Percentiles rank a stretch among this genome's conserved stretches.
Evolutionary conservation across 2,888 invertebrate species (phyloP).

Genomic region (Odontothrips loti): DNA sequence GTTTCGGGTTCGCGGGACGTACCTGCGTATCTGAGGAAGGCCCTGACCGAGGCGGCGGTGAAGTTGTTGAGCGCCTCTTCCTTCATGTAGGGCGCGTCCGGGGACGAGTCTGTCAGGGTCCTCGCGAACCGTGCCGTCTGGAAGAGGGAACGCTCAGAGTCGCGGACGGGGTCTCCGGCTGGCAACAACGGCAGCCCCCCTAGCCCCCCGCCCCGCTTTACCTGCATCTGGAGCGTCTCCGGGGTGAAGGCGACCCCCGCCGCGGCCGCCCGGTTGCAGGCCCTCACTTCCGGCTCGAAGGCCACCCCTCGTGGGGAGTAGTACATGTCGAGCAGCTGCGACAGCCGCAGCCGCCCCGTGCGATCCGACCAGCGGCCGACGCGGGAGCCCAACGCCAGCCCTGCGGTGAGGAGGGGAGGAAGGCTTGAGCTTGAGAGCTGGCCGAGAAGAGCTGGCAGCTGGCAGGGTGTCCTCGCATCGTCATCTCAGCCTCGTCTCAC

Average conservation of each 20-base stretch:
- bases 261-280: constrained; percentile 58
- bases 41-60: constrained; percentile 9
- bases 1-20: neutral
- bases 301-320: constrained; percentile 62
- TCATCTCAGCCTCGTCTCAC: constrained; percentile 43
- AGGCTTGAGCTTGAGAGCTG: too few species aligned
- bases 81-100: constrained; percentile 15
- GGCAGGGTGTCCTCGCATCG: neutral
- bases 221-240: neutral
- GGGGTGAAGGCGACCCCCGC: neutral
- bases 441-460: too few species aligned
- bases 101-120: neutral
- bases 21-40: constrained; percentile 15
- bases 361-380: constrained; percentile 49
- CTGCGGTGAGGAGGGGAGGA: constrained; percentile 44
- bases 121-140: constrained; percentile 7
- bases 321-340: constrained; percentile 77
- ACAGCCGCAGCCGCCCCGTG: constrained; percentile 57
- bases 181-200: too few species aligned
- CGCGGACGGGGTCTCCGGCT: too few species aligned
- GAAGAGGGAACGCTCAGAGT: neutral
- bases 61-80: constrained; percentile 26
- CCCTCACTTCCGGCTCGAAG: constrained; percentile 56
- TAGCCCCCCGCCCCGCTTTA: neutral
- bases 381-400: constrained; percentile 59